Evolutionary conservation across 2,113 vertebrate species (phyloP), one percentile per base, ranked within the genome.

Genomic region (Terrapene triunguis): DNA sequence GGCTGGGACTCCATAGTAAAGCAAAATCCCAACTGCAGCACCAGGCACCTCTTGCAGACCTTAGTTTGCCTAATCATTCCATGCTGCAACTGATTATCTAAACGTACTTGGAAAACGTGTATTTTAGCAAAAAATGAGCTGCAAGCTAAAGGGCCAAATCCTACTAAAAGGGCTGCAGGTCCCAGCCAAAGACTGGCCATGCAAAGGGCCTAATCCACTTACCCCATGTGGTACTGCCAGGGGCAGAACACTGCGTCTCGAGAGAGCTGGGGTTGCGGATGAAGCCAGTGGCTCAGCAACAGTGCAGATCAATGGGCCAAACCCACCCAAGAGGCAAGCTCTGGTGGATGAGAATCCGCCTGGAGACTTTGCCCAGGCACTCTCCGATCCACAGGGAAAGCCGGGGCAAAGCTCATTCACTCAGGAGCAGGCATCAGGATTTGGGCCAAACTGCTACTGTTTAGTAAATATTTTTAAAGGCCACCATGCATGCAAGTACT

Each of bases 371-470:
- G 6, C 13, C 38, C 74, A 8, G 3, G 12, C 96, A 89, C 76
- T 48, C 88, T 91, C 95, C 89, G 12, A 27, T 96, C 88, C 95
- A 97, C 65, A 9, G n/a, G 29, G 13, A 59, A 62, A 32, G 59
- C 13, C 29, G 12, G 29, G 1, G 35, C 65, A 38, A 72, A 97
- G 74, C 95, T 95, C 88, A 24, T 96, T 96, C 96, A 81, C 90
- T 97, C 95, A 97, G 96, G 97, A 97, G 95, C 92, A 94, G 96
- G 93, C 74, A 87, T 86, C 82, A 87, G 89, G 13, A 94, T 96
- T 96, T 97, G 94, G 96, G 95, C 97, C 96, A 91, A 95, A 96
- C 91, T 96, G 97, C 91, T 95, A 94, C 85, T 95, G 94, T 96
- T 93, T 82, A 95, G 95, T 90, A 97, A 96, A 94, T 96, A 82